A percentile compares a stretch with the other conserved stretches of the same genome.
phyloP scores from a whole-genome alignment of 2,797 vertebrate genomes.

The Nasua narica region DNA sequence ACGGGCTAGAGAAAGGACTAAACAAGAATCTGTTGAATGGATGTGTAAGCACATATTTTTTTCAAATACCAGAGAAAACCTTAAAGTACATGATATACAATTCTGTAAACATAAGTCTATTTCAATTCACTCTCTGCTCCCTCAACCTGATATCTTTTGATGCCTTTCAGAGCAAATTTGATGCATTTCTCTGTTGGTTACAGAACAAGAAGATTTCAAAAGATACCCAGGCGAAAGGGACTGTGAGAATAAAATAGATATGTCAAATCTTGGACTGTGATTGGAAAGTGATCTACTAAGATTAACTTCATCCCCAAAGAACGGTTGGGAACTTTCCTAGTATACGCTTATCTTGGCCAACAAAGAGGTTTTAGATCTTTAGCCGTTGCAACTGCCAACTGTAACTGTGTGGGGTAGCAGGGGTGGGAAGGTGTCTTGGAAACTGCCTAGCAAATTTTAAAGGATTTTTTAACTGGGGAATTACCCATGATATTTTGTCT shows the following conservation, averaged over 20 bases:
- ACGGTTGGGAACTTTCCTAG: conserved; percentile 15
- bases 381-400: background rate
- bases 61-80: background rate
- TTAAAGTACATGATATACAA: background rate
- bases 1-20: background rate
- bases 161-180: conserved; percentile 30
- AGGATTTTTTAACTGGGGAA: background rate
- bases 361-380: background rate
- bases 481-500: background rate
- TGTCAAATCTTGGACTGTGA: background rate
- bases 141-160: conserved; percentile 34
- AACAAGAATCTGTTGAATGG: background rate
- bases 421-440: background rate
- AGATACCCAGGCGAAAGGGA: background rate
- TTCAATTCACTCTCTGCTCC: conserved; percentile 7
- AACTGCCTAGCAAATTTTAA: background rate
- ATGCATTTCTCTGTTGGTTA: conserved; percentile 26
- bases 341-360: background rate
- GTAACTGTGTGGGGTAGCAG: background rate
- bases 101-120: conserved; percentile 28
- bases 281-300: background rate
- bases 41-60: background rate
- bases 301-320: background rate
- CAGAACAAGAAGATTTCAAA: conserved; percentile 29
- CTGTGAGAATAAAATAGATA: conserved; percentile 14